Conservation (phyloP, 2,888 invertebrate species). For the Sturmia bella region DNA sequence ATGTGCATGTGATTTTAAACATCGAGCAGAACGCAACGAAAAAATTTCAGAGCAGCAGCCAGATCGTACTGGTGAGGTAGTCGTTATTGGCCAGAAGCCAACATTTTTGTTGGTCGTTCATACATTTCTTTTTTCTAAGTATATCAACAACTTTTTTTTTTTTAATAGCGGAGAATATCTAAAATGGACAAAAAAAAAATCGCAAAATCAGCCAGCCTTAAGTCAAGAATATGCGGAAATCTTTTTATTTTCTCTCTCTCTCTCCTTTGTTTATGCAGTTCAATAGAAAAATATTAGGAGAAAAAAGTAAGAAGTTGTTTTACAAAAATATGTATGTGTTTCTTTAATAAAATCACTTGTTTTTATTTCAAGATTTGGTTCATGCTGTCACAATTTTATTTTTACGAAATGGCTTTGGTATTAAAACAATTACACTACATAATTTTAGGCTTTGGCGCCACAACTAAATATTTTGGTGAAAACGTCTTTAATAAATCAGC, state of each 20-base stretch:
- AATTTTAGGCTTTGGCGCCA: no score
- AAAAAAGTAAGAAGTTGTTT: neutral
- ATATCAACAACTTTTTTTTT: conserved; percentile 62
- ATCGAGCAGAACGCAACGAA: conserved; percentile 2
- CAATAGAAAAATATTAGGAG: neutral
- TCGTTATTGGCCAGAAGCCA: conserved; percentile 62
- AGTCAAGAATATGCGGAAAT: conserved; percentile 65
- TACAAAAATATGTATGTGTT: no score
- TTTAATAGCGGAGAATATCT: conserved; percentile 59
- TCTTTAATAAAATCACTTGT: no score
- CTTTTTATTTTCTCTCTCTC: conserved; percentile 30
- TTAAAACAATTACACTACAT: no score
- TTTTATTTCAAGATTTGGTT: no score
- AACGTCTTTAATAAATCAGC: no score
- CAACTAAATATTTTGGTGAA: no score
- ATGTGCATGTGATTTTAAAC: conserved; percentile 33
- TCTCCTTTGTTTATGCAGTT: no score
- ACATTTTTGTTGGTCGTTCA: conserved; percentile 27
- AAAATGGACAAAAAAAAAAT: conserved; percentile 50
- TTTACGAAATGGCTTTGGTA: no score
- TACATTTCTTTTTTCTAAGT: conserved; percentile 11
- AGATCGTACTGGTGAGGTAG: conserved; percentile 56
- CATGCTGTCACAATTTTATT: no score
- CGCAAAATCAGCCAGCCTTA: conserved; percentile 38
- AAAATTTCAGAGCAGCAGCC: conserved; percentile 16